Evolutionary conservation across 2,113 vertebrate species (phyloP), one percentile per base, ranked within the genome.

Genomic region (Grammomys surdaster): DNA sequence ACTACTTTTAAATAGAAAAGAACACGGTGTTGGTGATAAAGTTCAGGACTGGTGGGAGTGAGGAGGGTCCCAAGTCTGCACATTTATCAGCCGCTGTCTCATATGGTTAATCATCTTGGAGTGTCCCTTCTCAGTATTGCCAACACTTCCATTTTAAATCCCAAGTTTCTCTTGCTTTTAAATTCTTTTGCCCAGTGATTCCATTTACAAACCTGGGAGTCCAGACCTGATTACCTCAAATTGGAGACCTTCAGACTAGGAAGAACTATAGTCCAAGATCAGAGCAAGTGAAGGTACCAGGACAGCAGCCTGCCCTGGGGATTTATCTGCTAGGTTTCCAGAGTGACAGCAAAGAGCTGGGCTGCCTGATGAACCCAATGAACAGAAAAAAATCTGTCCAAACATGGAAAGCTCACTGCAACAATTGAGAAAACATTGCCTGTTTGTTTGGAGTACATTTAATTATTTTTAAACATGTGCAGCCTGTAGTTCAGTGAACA

Each of bases 401-500:
- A 96, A 98, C 85, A 94, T 0, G 93, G 96, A 97, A 96, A 43
- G 33, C 75, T 94, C 76, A 48, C 85, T 91, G 73, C 81, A 40
- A 85, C 96, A 46, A 91, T 40, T 33, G 0, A 86, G 82, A 72
- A 88, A 91, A 97, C 93, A 22, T 56, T 96, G 94, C 95, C 80
- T 33, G 7, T 97, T 98, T 97, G 97, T 97, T 97, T 17, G 0
- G 84, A 97, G 94, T 33, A 56, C 9, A 70, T 95, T 97, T 78
- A 94, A 91, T 85, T 97, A 80, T 93, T 94, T 98, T 98, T 97
- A 98, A 98, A 97, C 98, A 98, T 98, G 97, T 95, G 97, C 98
- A 97, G 97, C 94, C 96, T 95, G 97, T 98, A 98, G 97, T 96
- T 98, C 97, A 97, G 95, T 97, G 97, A 97, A 95, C 97, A 97